phyloP scores from a whole-genome alignment of 2,113 vertebrate species.

The Lamprotornis superbus region DNA sequence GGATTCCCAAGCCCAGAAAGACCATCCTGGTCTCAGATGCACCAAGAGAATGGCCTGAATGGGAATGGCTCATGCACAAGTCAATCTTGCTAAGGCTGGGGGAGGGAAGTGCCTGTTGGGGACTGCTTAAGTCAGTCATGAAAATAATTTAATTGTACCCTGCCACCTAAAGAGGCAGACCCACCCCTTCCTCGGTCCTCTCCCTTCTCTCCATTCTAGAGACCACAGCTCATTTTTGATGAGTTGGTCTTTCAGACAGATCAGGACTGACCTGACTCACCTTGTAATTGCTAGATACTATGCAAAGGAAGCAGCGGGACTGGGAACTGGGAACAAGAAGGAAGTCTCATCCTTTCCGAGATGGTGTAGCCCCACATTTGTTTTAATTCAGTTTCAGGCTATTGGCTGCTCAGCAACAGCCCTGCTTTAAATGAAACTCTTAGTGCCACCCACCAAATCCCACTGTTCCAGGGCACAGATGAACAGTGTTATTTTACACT shows the following conservation, averaged over 20 bases:
- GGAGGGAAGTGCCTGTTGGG: background rate
- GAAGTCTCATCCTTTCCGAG: background rate
- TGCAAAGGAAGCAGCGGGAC: constrained; percentile 7
- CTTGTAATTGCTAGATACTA: constrained; percentile 37
- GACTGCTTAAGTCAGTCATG: constrained; percentile 1
- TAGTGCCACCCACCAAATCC: background rate
- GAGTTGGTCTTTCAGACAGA: constrained; percentile 21
- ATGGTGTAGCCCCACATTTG: background rate
- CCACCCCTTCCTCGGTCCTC: background rate
- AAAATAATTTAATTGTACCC: constrained; percentile 40
- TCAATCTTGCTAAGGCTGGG: background rate
- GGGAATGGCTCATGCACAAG: background rate
- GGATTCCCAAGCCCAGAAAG: background rate
- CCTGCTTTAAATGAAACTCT: background rate
- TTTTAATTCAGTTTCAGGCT: background rate
- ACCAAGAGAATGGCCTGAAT: background rate
- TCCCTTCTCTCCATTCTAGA: background rate
- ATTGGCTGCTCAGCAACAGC: background rate
- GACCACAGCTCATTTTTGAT: constrained; percentile 20
- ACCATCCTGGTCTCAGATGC: background rate
- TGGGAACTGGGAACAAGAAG: background rate
- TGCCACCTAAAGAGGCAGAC: constrained; percentile 2
- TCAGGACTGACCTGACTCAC: constrained; percentile 34
- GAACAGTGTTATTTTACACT: background rate
- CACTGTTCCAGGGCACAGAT: background rate